Evolutionary conservation across 64 coral and sea anemone species (phyloP), one percentile per base, ranked within the genome.

Genomic region (Cladopsammia gracilis): DNA sequence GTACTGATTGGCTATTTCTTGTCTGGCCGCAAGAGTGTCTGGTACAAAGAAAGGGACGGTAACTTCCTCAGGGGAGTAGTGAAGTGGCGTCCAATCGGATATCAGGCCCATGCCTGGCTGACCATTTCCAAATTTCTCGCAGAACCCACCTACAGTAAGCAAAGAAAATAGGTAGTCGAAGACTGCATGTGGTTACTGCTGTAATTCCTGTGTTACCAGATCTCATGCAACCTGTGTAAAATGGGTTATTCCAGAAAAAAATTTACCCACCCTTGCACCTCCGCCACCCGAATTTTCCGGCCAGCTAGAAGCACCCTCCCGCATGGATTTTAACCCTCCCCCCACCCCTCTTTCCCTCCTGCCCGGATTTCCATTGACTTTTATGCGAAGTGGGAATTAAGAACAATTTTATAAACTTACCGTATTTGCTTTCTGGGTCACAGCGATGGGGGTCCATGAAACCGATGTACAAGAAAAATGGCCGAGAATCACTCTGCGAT

Each of bases 121-220:
- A 79, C 93, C 88, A 64, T 95, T 95, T 52, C 93, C 93, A 95
- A 95, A 95, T 57, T 95, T 95, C 82, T 95, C 93, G 71, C 93
- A 95, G 62, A 95, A 95, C 23, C 86, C 80, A 48, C 93, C 93
- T 72, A 72, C 25, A 44, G 34, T 13, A 42, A 72, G 34, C 8
- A 44, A 26, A 42, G 13, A 44, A 45, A 10, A 72, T 4, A 43
- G 12, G 6, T 43, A 45, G 15, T 48, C 53, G 34, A 34, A 6
- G 53, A 10, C 53, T 12, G 7, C 1, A 6, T 56, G 7, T 56
- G 4, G 53, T 56, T 56, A 10, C 3, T 56, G 12, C 7, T 56
- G 53, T 56, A 12, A 34, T 34, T 34, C 34, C 34, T 34, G 34
- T 34, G 34, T 34, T 34, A 34, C 34, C 34, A 34, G 34, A 34